A percentile compares a stretch with the other conserved stretches of the same genome.
phyloP scores from a whole-genome alignment of 2,797 vertebrate genomes.

The Scomberomorus guttatus region DNA sequence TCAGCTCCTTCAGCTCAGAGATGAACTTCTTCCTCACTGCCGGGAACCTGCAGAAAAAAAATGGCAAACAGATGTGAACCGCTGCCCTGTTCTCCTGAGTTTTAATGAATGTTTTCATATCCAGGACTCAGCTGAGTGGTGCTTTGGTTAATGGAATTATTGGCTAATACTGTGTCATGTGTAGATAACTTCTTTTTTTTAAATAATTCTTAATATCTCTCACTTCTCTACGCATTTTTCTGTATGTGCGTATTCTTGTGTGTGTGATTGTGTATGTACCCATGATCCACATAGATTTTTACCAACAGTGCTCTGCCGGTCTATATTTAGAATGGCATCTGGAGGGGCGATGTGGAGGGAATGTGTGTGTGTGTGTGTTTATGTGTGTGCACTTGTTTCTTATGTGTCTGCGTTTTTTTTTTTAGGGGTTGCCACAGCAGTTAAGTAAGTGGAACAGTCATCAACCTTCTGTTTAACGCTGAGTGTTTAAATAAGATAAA shows the following conservation, averaged over 20 bases:
- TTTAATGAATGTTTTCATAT: conserved; percentile 21
- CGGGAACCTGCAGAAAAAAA: conserved; percentile 89
- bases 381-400: conserved; percentile 26
- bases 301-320: conserved; percentile 65
- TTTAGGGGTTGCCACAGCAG: conserved; percentile 50
- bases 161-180: not conserved
- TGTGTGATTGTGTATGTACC: conserved; percentile 46
- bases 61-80: conserved; percentile 38
- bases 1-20: conserved; percentile 96
- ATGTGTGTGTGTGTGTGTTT: conserved; percentile 52
- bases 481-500: conserved; percentile 55
- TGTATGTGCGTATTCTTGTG: conserved; percentile 21
- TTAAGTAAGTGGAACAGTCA: conserved; percentile 50
- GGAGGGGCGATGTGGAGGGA: conserved; percentile 77
- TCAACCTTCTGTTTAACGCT: conserved; percentile 31
- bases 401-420: conserved; percentile 31
- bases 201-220: not conserved
- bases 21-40: conserved; percentile 99
- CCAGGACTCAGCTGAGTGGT: not conserved
- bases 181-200: not conserved
- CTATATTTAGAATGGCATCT: conserved; percentile 89
- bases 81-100: not conserved
- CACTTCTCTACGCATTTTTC: conserved; percentile 7
- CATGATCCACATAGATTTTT: conserved; percentile 66
- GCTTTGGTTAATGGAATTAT: not conserved